Evolutionary conservation across 2,113 vertebrate genomes (phyloP).

Genomic region (Cynopterus brachyotis): DNA sequence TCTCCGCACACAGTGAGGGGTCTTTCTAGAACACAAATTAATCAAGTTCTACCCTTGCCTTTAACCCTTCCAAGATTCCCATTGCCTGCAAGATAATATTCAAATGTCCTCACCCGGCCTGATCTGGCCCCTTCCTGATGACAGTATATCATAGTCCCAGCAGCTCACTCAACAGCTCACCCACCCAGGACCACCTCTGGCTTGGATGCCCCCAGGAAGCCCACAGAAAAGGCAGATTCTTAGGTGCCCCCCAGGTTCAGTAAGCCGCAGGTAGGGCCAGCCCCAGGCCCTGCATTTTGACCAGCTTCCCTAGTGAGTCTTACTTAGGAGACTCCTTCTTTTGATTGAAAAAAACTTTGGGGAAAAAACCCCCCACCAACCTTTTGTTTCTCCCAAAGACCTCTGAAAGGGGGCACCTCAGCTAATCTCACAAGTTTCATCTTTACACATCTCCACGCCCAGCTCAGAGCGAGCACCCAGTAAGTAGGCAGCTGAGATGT

Average conservation of each 20-base stretch:
- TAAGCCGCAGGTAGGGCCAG: neutral
- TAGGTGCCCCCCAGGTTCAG: neutral
- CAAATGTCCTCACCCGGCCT: neutral
- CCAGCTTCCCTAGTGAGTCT: neutral
- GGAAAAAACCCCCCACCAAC: neutral
- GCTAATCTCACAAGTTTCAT: neutral
- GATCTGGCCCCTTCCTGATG: neutral
- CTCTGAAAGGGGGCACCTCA: neutral
- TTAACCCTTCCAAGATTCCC: neutral
- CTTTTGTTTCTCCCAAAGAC: neutral
- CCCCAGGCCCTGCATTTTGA: neutral
- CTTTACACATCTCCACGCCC: neutral
- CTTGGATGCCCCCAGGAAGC: neutral
- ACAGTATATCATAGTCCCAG: neutral
- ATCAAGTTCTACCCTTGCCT: neutral
- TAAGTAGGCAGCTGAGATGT: neutral
- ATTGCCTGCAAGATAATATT: neutral
- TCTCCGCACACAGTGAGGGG: neutral
- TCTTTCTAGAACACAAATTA: neutral
- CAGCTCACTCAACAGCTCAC: neutral
- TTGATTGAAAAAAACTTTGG: neutral
- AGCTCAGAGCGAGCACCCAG: neutral
- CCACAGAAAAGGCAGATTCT: neutral
- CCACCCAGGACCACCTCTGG: neutral
- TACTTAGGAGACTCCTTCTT: neutral